Evolutionary conservation across 92 coral and sea anemone genomes (phyloP), one percentile per base, ranked within the genome.

Genomic region (Scolanthus callimorphus): DNA sequence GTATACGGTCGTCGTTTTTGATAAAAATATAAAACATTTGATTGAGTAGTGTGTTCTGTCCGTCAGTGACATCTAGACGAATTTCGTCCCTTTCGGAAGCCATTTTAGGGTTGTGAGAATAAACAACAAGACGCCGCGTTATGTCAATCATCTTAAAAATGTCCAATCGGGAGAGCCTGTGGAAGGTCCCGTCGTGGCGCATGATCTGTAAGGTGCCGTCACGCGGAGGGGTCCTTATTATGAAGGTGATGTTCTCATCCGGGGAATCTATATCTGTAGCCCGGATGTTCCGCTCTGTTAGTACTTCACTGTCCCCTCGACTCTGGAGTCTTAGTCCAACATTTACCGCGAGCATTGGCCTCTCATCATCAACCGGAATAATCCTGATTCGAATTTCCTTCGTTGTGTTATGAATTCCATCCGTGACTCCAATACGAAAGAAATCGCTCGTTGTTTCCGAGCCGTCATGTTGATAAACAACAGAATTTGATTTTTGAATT

Each of bases 181-280:
- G 30, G 9, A 74, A 57, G 13, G 74, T 60, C n/a, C 96, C 96
- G 27, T 67, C 62, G 3, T 48, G 31, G 55, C 73, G 59, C 23
- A 84, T 55, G 4, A 55, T 76, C 23, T 69, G 85, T 52, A 94
- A 83, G 27, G 53, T 57, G 0, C 96, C 99, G 0, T 85, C 73
- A 26, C 55, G 63, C 2, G 99, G 96, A n/a, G 62, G 64, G 28
- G 67, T 60, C 63, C 90, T 85, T 17, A 94, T 39, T 26, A 81
- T 46, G 37, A 80, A 94, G 3, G 90, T 88, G 17, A 88, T 75
- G 56, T 88, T 74, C 25, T 69, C 88, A 62, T 77, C 83, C 2
- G 90, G 85, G 28, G 99, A 84, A 24, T 94, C 99, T 8, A 84
- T 73, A 51, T 94, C 99, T 2, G 73, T 69, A 11, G 99, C 99